Percentiles rank a stretch among this genome's conserved stretches.
Evolutionary conservation across 1,140 invertebrate genomes (phyloP).

Genomic region (Tetraneura akinire): DNA sequence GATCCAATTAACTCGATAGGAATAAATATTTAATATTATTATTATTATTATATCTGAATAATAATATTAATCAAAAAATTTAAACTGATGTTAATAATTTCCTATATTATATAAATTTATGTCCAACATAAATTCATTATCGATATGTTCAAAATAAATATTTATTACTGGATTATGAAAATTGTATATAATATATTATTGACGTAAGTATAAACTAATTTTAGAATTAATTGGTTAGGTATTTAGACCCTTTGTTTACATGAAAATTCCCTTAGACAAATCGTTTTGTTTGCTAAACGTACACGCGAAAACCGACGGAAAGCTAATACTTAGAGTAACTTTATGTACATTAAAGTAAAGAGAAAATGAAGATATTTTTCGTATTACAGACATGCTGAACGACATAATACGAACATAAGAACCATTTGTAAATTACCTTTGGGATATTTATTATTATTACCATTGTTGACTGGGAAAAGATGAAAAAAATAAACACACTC

Average conservation of each 20-base stretch:
- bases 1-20: not conserved
- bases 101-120: no score
- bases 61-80: no score
- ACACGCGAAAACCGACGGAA: constrained; percentile 12
- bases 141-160: not conserved
- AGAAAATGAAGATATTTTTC: not conserved
- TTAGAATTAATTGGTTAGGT: constrained; percentile 20
- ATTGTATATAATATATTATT: not conserved
- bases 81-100: no score
- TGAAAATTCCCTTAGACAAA: constrained; percentile 3
- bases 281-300: constrained; percentile 15
- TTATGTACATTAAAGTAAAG: constrained; percentile 21
- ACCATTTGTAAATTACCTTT: constrained; percentile 23
- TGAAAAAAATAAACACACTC: constrained; percentile 23
- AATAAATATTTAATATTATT: no score
- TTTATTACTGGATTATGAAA: not conserved
- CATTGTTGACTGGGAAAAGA: constrained; percentile 31
- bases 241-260: constrained; percentile 33
- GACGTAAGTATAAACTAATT: not conserved
- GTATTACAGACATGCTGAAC: constrained; percentile 10
- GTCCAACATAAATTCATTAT: no score
- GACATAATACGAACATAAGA: constrained; percentile 29
- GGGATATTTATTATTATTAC: constrained; percentile 39
- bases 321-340: constrained; percentile 20
- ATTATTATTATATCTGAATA: no score